These are phyloP conservation scores for Ectemnius lituratus DNA, from an alignment of 2,888 invertebrate species.

Conservation along the genomic window DNA sequence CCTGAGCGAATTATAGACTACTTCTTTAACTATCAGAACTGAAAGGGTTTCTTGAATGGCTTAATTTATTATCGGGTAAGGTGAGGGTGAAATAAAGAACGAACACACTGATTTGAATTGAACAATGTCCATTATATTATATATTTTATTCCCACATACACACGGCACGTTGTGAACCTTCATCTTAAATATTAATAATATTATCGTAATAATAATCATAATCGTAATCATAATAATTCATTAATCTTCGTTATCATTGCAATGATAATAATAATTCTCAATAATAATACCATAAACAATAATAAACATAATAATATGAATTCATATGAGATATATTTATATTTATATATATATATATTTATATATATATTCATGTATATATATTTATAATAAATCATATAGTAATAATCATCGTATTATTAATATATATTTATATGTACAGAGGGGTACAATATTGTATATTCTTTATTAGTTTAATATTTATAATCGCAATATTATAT, in stretches of 20 bases:
- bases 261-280: constrained; percentile 63
- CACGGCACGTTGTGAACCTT: constrained; percentile 95
- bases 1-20: too few relatives aligned
- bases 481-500: constrained; percentile 76
- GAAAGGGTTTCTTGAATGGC: too few relatives aligned
- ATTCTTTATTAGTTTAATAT: constrained; percentile 74
- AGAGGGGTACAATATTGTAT: constrained; percentile 77
- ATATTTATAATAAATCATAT: constrained; percentile 76
- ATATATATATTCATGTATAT: constrained; percentile 36
- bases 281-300: constrained; percentile 71
- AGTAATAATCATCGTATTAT: constrained; percentile 76
- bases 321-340: constrained; percentile 72
- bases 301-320: constrained; percentile 73
- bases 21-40: too few relatives aligned
- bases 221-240: constrained; percentile 62
- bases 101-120: constrained; percentile 81
- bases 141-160: constrained; percentile 89
- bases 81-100: constrained; percentile 38
- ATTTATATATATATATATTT: constrained; percentile 65
- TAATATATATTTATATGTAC: constrained; percentile 77
- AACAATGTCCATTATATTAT: constrained; percentile 94
- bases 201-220: constrained; percentile 75
- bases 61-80: too few relatives aligned
- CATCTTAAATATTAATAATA: constrained; percentile 83
- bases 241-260: constrained; percentile 61